A percentile compares a stretch with the other conserved stretches of the same genome.
Evolutionary conservation across 2,113 vertebrate species (phyloP).

Genomic region (Halichoeres trimaculatus): DNA sequence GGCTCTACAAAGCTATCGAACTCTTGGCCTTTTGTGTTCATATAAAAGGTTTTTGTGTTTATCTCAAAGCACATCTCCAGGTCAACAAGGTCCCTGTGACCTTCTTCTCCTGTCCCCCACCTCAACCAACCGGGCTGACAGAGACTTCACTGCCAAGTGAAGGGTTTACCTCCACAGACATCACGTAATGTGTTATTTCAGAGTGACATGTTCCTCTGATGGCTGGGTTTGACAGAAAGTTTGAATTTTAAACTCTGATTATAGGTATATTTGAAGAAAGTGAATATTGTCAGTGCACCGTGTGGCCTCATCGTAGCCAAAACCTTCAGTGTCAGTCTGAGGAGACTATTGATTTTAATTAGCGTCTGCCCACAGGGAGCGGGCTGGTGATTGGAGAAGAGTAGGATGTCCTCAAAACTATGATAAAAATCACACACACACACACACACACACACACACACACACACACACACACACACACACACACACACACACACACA

Average conservation of each 20-base stretch:
- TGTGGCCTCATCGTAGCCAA: conserved; percentile 60
- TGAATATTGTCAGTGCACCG: conserved; percentile 30
- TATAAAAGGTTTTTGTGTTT: conserved; percentile 57
- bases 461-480: conserved; percentile 45
- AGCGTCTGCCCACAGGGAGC: conserved; percentile 94
- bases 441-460: conserved; percentile 49
- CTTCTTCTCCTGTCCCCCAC: conserved; percentile 43
- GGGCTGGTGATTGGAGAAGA: conserved; percentile 91
- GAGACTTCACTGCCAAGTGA: conserved; percentile 41
- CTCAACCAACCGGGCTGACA: conserved; percentile 23
- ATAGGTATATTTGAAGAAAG: conserved; percentile 33
- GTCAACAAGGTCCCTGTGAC: conserved; percentile 67
- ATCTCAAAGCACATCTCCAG: conserved; percentile 66
- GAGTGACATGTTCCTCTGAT: background rate
- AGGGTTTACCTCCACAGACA: conserved; percentile 13
- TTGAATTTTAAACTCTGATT: background rate
- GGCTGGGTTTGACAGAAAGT: background rate
- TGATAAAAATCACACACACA: conserved; percentile 88
- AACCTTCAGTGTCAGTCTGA: conserved; percentile 77
- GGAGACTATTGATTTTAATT: conserved; percentile 99
- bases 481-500: conserved; percentile 54
- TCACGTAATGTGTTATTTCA: background rate
- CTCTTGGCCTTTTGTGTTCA: conserved; percentile 43
- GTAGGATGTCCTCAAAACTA: conserved; percentile 89
- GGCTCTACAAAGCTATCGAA: background rate